A percentile compares a stretch with the other conserved stretches of the same genome.
Conservation (phyloP, 2,113 vertebrate genomes). For the Oxyruncus cristatus region DNA sequence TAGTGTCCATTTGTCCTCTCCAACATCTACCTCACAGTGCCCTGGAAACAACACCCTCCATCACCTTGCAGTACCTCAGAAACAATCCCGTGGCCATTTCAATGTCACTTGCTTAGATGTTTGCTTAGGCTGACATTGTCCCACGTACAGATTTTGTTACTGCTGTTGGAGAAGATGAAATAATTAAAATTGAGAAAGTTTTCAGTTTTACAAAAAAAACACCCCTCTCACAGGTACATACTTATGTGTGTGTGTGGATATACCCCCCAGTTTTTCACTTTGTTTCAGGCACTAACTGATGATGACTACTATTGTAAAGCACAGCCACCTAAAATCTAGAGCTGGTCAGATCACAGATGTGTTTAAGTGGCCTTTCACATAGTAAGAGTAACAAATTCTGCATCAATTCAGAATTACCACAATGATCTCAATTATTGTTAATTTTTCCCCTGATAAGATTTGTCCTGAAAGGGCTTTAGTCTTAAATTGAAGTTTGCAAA, state of each 20-base stretch:
- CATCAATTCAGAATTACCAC: background rate
- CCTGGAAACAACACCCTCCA: background rate
- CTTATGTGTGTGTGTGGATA: too few relatives aligned
- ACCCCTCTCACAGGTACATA: rapidly evolving
- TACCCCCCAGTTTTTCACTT: background rate
- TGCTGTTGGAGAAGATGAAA: background rate
- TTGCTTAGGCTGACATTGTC: background rate
- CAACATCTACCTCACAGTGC: background rate
- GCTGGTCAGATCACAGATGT: background rate
- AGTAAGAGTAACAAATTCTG: background rate
- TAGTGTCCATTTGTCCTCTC: background rate
- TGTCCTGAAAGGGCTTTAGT: background rate
- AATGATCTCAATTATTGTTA: background rate
- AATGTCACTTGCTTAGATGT: background rate
- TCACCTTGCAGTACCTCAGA: background rate
- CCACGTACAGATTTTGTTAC: background rate
- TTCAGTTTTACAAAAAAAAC: background rate
- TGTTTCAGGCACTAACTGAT: background rate
- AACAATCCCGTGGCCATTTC: background rate
- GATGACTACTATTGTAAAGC: background rate
- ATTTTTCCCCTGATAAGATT: background rate
- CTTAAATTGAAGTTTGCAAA: background rate
- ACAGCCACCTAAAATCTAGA: background rate
- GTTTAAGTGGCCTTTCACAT: background rate
- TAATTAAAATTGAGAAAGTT: background rate